A percentile compares a stretch with the other conserved stretches of the same genome.
phyloP scores from a whole-genome alignment of 1,140 invertebrate species.

The fruit fly (Drosophila melanogaster) region Release_6_plus_ISO1_MT NT_033779.5:11667501-11668000 shows the following conservation, averaged over 20 bases:
- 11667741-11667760: conserved; percentile 23
- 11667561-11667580: conserved; percentile 59
- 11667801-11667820: conserved; percentile 72
- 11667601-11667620: conserved; percentile 67
- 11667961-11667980: conserved; percentile 62
- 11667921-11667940: conserved; percentile 48
- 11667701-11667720: conserved; percentile 83
- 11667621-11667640: conserved; percentile 3
- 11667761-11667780: no score
- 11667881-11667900: conserved; percentile 64
- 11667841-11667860: conserved; percentile 73
- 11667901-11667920: conserved; percentile 56
- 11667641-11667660: conserved; percentile 48
- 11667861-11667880: conserved; percentile 38
- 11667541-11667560: conserved; percentile 59
- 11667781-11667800: conserved; percentile 57
- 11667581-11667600: conserved; percentile 73
- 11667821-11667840: conserved; percentile 45
- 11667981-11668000: conserved; percentile 42
- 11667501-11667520: conserved; percentile 18
- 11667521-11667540: conserved; percentile 15
- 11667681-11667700: conserved; percentile 76
- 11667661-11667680: conserved; percentile 76
- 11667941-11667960: conserved; percentile 49
- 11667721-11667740: conserved; percentile 73